Evolutionary conservation across 2,113 vertebrate genomes (phyloP).

Genomic region (Dryoscopus gambensis): DNA sequence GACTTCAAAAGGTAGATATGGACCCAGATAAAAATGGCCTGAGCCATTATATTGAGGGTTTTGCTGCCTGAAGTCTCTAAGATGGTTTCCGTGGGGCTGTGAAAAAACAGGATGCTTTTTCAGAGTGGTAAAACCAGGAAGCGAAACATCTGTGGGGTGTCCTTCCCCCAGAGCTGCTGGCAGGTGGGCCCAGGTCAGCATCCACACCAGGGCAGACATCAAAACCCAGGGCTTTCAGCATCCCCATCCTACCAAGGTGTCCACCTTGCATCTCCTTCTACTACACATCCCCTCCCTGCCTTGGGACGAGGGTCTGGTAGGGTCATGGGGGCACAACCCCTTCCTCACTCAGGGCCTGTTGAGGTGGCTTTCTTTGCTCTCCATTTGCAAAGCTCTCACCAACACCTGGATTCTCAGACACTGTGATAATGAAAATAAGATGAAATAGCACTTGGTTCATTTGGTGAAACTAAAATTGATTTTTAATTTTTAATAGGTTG

Average conservation of each 20-base stretch:
- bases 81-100: neutral
- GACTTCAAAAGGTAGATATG: neutral
- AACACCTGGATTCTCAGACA: neutral
- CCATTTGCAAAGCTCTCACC: neutral
- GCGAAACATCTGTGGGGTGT: neutral
- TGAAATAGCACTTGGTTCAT: neutral
- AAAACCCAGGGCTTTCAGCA: neutral
- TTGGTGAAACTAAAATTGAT: conserved; percentile 47
- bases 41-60: neutral
- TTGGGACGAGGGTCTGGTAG: neutral
- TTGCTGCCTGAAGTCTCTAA: neutral
- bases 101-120: neutral
- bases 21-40: neutral
- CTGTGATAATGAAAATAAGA: conserved; percentile 18
- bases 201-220: neutral
- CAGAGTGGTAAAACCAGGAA: neutral
- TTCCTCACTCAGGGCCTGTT: rapidly evolving
- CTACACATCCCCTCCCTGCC: neutral
- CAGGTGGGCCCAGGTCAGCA: neutral
- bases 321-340: neutral
- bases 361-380: neutral
- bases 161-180: neutral
- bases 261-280: neutral
- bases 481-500: conserved; percentile 67
- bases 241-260: neutral